Percentiles rank a stretch among this genome's conserved stretches.
Evolutionary conservation across 1,140 invertebrate genomes (phyloP).

Genomic region (Drosophila equinoxialis): DNA sequence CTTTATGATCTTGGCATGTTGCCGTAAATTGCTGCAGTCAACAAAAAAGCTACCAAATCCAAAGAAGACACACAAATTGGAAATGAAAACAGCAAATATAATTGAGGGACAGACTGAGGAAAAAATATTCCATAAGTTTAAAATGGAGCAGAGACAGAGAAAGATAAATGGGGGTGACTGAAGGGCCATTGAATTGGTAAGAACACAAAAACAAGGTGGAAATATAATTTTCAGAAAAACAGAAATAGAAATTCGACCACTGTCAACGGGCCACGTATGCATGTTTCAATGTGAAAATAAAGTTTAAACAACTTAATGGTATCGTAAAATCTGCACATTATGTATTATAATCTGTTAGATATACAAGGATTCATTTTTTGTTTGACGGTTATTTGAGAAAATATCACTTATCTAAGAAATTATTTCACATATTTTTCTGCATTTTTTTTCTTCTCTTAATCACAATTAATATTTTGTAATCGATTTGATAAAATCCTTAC

Average conservation of each 20-base stretch:
- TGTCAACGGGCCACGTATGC: too few species aligned
- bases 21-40: constrained; percentile 80
- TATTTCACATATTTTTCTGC: too few species aligned
- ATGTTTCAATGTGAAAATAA: too few species aligned
- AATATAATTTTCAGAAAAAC: constrained; percentile 32
- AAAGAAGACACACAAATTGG: constrained; percentile 64
- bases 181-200: constrained; percentile 23
- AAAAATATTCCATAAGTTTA: constrained; percentile 69
- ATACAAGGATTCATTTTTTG: too few species aligned
- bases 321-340: too few species aligned
- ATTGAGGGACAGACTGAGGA: constrained; percentile 20
- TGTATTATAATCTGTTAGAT: too few species aligned
- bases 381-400: too few species aligned
- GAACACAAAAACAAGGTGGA: constrained; percentile 43
- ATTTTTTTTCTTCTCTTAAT: too few species aligned
- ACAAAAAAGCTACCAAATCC: constrained; percentile 48
- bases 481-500: too few species aligned
- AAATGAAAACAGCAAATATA: constrained; percentile 63
- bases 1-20: constrained; percentile 78
- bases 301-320: too few species aligned
- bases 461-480: too few species aligned
- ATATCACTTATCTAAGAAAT: too few species aligned
- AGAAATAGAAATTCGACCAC: neutral
- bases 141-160: constrained; percentile 34
- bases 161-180: constrained; percentile 16